Percentiles rank a stretch among this genome's conserved stretches.
These are phyloP conservation scores for Petroica traversi DNA, from an alignment of 2,113 vertebrate species.

Conservation along the genomic window DNA sequence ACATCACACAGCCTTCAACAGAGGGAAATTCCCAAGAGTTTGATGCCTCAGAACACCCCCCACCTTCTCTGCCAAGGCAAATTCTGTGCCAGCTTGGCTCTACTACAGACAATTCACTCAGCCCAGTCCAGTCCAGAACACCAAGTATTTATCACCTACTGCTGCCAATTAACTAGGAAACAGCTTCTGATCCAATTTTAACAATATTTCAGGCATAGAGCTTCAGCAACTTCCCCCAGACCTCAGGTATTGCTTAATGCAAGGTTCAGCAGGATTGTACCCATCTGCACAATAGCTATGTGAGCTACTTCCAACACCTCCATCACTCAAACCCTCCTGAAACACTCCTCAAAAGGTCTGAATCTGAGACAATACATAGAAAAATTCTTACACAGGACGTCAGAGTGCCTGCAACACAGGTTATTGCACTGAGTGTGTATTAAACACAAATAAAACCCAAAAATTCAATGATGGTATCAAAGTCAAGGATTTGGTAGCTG, in stretches of 20 bases:
- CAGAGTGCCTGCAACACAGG: not conserved
- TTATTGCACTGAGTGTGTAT: not conserved
- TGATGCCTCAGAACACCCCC: not conserved
- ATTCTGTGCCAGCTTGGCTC: not conserved
- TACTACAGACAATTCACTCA: not conserved
- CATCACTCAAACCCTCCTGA: not conserved
- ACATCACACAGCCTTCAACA: not conserved
- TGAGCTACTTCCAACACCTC: not conserved
- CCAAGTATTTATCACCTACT: not conserved
- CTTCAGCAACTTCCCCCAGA: not conserved
- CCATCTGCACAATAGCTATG: rapidly evolving
- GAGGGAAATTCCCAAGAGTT: not conserved
- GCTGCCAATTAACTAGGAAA: not conserved
- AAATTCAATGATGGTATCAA: not conserved
- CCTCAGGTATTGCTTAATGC: not conserved
- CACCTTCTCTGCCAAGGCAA: not conserved
- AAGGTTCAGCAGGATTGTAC: not conserved
- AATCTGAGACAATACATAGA: not conserved
- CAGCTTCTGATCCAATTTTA: not conserved
- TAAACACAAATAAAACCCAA: not conserved
- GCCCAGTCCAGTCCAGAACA: not conserved
- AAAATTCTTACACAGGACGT: not conserved
- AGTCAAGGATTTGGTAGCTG: not conserved
- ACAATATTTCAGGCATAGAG: not conserved
- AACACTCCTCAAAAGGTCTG: not conserved